Base-by-base conservation (phyloP, 2,888 invertebrate species). In the Alloplasta piceator region DNA sequence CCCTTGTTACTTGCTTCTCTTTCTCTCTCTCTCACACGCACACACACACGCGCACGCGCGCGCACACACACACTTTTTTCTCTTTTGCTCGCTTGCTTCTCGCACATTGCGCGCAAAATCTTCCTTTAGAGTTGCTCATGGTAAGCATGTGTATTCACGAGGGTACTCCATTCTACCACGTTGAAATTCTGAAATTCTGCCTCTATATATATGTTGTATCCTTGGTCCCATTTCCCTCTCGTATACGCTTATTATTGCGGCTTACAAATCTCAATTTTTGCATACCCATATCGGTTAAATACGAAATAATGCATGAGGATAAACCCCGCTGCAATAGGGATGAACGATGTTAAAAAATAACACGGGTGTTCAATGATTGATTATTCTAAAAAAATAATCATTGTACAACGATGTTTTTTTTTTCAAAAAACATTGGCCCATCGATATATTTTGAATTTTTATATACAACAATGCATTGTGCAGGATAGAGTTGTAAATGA, bases 211-310 rank as follows among this genome's bases (percentile, higher is more conserved):
- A 63, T 58, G 14, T 77, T 48, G 76, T 79, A 58, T 71, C 71
- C 83, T 79, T 52, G 26, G 41, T 39, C 72, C 63, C 63, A 36
- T 10, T 60, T 12, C 63, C 75, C 83, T 76, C 68, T 16, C 85
- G 84, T 78, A 73, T 85, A 86, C 84, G 87, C 88, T 91, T 89
- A 89, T 90, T 87, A 89, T 89, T 89, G 87, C 87, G 87, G 90
- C 90, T 89, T 89, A 89, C 85, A 26, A 1, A 87, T 89, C 87
- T 89, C 87, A 26, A 88, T 89, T 90, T 26, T 90, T 90, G 89
- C 91, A 88, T 90, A 89, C 87, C 87, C 88, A 86, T 87, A 89
- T 90, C 87, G 85, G 87, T 87, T 89, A 89, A 90, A 89, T 90
- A 89, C 88, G 87, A 85, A 85, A 90, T 91, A 90, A 90, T 91